Base-by-base conservation (phyloP, 2,797 vertebrate genomes). In the Mormyrus hasselquistii region DNA sequence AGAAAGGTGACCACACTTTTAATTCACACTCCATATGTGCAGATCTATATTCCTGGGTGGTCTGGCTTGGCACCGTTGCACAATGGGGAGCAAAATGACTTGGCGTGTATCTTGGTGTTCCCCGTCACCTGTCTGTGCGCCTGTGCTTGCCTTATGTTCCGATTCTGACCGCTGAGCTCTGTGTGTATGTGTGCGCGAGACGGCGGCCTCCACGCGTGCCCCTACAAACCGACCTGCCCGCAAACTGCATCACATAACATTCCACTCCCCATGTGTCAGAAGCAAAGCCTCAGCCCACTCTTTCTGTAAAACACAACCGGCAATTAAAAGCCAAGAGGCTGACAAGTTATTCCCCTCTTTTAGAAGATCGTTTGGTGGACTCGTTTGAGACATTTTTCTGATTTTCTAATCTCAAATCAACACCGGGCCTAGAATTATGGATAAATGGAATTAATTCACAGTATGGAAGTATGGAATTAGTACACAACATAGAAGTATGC, bases 181-280 rank as follows among this genome's bases (percentile, higher is more conserved):
- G 49, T 55, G 50, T 86, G 50, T 22, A 2, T 82, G 76, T 47
- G 76, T 34, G 52, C 19, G 84, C 5, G 49, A 55, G 84, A 55
- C 29, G 14, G 50, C 8, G 84, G 41, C 19, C 76, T 82, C 38
- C 41, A 22, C 16, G 8, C 19, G 76, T 47, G 76, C 41, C 94
- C 94, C 93, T 95, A 93, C 93, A 94, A 95, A 93, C 94, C 94
- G 92, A 94, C 92, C 92, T 87, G 92, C 93, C 95, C 93, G 93
- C 92, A 94, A 95, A 96, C 93, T 95, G 94, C 94, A 95, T 94
- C 95, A 95, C 94, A 95, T 95, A 96, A 96, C 96, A 96, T 96
- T 96, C 95, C 93, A 96, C 91, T 88, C 53, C 92, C 93, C 90
- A 93, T 95, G 93, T 96, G 96, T 96, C 96, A 96, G 94, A 93